Base-by-base conservation (phyloP, 2,888 invertebrate species). In the Beris chalybata region DNA sequence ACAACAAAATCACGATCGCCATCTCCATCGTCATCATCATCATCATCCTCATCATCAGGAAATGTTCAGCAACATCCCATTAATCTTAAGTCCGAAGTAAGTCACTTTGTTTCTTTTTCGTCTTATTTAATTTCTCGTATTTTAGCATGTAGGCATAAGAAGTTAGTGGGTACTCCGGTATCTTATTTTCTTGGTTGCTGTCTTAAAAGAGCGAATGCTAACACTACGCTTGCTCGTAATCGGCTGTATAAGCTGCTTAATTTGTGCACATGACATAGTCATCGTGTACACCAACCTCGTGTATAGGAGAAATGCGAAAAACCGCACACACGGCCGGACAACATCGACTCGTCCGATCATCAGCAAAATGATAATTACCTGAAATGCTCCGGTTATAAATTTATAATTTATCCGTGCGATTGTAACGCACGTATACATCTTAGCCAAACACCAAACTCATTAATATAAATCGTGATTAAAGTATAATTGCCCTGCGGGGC, bases 381-480 rank as follows among this genome's bases (percentile, higher is more conserved):
- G 66, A 15, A 61, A 32, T 66, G 59, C 55, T 45, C 47, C 63
- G 58, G 66, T 64, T 65, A 68, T 66, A 70, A 69, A 69, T 70
- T 69, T 47, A 70, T 69, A 70, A 70, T 70, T 70, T 70, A 67
- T 64, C 67, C 65, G 66, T 53, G 48, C 47, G 63, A 65, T 67
- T 67, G 67, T 63, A 67, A 64, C 67, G 67, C 53, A 53, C 29
- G 29, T 53, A 29, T 15, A 48, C 61, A 63, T 58, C 54, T 67
- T 67, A 67, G 45, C 58, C 67, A 65, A 61, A 64, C 67, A 67
- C 76, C 75, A 76, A 76, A 76, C 76, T 76, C 76, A 76, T 76
- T 76, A 76, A 76, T 76, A 76, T 76, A 76, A 74, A 76, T 75
- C 76, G 76, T 76, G 76, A 76, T 76, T 76, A 76, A 76, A 74